Evolutionary conservation across 2,888 invertebrate genomes (phyloP).

Genomic region (Ormia ochracea): DNA sequence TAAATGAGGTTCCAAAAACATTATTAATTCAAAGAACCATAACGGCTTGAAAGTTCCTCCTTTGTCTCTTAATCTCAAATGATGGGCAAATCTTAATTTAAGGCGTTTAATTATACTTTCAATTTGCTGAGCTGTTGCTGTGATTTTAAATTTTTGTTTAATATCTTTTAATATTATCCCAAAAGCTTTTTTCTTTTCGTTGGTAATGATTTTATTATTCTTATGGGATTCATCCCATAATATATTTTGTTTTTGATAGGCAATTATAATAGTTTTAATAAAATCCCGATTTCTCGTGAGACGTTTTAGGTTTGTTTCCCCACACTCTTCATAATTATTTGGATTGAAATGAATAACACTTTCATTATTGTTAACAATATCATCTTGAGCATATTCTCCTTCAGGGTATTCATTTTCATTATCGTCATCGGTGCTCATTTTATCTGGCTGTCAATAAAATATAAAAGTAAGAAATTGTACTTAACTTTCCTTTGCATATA

Average conservation of each 20-base stretch:
- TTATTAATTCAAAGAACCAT: constrained; percentile 70
- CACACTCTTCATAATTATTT: background rate
- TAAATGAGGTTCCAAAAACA: constrained; percentile 65
- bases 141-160: constrained; percentile 39
- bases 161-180: constrained; percentile 15
- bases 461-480: no score
- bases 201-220: constrained; percentile 7
- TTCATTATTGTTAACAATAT: background rate
- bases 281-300: constrained; percentile 48
- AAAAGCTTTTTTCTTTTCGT: constrained; percentile 16
- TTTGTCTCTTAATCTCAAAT: constrained; percentile 15
- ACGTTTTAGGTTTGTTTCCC: constrained; percentile 27
- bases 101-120: constrained; percentile 49
- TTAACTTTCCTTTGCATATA: no score
- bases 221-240: constrained; percentile 40
- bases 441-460: constrained; percentile 26
- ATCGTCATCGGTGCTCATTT: constrained; percentile 11
- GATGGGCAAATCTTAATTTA: constrained; percentile 38
- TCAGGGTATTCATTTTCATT: constrained; percentile 18
- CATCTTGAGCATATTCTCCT: constrained; percentile 14
- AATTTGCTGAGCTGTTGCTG: constrained; percentile 31
- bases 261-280: constrained; percentile 37
- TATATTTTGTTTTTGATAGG: constrained; percentile 32
- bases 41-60: constrained; percentile 48
- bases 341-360: background rate